Evolutionary conservation across 2,888 invertebrate genomes (phyloP).

Genomic region (Cactoblastis cactorum): DNA sequence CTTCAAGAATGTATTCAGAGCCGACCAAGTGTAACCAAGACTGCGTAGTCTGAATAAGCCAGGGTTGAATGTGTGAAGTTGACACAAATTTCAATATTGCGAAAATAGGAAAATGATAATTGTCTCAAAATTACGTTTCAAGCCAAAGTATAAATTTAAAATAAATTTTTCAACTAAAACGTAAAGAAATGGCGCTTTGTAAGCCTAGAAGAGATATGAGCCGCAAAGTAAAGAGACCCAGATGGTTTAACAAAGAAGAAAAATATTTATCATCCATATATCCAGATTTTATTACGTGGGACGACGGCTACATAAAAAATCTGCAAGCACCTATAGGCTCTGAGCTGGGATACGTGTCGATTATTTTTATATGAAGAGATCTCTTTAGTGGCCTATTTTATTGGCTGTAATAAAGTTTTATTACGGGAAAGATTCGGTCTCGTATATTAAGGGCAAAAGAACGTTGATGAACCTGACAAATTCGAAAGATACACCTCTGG

Average conservation of each 20-base stretch:
- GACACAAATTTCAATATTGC: background rate
- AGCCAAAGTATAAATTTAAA: too few relatives aligned
- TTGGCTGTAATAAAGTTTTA: slow-evolving; percentile 58
- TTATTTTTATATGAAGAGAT: slow-evolving; percentile 57
- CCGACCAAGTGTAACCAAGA: background rate
- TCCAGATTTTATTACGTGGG: slow-evolving; percentile 26
- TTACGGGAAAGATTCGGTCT: slow-evolving; percentile 53
- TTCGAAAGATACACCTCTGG: slow-evolving; percentile 50
- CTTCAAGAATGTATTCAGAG: background rate
- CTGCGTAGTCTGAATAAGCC: background rate
- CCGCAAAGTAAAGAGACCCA: background rate
- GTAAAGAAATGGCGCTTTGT: background rate
- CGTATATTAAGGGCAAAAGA: slow-evolving; percentile 59
- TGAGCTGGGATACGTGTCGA: slow-evolving; percentile 38
- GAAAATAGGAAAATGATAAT: too few relatives aligned
- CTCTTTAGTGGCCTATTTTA: slow-evolving; percentile 52
- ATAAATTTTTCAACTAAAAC: background rate
- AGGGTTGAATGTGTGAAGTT: background rate
- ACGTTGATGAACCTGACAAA: slow-evolving; percentile 64
- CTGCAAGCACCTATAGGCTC: slow-evolving; percentile 30
- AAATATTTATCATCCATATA: slow-evolving; percentile 25
- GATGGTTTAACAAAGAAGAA: slow-evolving; percentile 15
- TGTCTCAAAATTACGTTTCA: too few relatives aligned
- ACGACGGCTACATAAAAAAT: slow-evolving; percentile 29
- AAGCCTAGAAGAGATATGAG: background rate